These are phyloP conservation scores for Aplodontia rufa DNA, from an alignment of 2,113 vertebrate genomes.

Conservation along the genomic window DNA sequence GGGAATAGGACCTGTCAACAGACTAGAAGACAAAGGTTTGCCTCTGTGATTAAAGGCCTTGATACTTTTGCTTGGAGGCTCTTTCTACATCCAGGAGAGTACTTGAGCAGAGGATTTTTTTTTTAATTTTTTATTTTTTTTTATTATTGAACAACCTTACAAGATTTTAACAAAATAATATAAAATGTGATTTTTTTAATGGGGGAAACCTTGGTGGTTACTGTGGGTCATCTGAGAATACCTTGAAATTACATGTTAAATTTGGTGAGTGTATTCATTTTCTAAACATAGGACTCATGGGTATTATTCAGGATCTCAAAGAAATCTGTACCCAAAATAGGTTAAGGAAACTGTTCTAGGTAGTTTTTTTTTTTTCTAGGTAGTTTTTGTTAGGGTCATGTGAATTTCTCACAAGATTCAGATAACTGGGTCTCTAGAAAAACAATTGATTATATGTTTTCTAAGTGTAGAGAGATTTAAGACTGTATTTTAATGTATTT, in stretches of 20 bases:
- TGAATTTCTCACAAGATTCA: neutral
- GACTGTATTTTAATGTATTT: neutral
- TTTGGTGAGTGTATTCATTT: slow-evolving; percentile 17
- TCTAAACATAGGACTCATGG: neutral
- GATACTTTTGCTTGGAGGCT: neutral
- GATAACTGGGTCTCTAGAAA: neutral
- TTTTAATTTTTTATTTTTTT: too few species aligned
- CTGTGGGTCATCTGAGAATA: neutral
- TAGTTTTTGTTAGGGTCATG: neutral
- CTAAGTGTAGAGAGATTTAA: neutral
- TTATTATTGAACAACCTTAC: too few species aligned
- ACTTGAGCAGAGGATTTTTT: neutral
- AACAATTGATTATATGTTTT: neutral
- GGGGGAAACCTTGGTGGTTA: neutral
- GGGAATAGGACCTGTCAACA: neutral
- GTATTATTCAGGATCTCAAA: slow-evolving; percentile 45
- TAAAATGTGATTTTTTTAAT: too few species aligned
- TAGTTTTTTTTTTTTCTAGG: neutral
- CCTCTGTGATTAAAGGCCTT: neutral
- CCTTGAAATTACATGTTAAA: neutral
- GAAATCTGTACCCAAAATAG: neutral
- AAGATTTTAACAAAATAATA: too few species aligned
- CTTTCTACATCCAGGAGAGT: neutral
- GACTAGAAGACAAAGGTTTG: neutral
- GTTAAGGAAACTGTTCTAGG: neutral